Conservation (phyloP, 2,113 vertebrate species). For the Trematocara stigmaticum region DNA sequence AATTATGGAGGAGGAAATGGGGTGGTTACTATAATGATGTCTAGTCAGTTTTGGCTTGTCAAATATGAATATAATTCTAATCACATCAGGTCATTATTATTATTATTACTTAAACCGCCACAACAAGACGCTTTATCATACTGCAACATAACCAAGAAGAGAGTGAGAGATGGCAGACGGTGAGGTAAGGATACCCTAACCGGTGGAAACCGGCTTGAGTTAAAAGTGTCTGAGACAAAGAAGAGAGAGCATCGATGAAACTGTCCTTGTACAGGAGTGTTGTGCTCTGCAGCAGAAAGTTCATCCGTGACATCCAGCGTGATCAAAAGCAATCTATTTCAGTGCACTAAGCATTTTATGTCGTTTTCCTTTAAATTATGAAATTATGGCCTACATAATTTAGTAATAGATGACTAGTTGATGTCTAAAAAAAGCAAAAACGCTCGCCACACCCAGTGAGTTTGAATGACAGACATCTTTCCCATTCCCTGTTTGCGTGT, state of each 20-base stretch:
- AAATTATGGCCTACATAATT: not conserved
- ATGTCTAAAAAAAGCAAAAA: not conserved
- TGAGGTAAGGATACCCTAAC: conserved; percentile 42
- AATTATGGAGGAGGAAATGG: not conserved
- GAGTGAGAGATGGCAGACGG: not conserved
- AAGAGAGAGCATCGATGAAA: not conserved
- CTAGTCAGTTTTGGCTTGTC: not conserved
- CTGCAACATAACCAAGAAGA: not conserved
- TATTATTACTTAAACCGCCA: not conserved
- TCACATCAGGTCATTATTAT: not conserved
- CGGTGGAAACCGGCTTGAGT: conserved; percentile 60
- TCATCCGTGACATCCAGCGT: not conserved
- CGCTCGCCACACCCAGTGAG: not conserved
- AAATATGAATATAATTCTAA: not conserved
- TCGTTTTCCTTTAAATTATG: not conserved
- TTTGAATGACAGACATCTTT: conserved; percentile 14
- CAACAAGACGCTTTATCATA: not conserved
- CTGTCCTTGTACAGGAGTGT: not conserved
- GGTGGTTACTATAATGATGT: not conserved
- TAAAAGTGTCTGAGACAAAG: conserved; percentile 8
- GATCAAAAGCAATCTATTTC: not conserved
- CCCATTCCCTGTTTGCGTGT: not conserved
- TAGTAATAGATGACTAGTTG: not conserved
- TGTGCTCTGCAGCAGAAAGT: not conserved
- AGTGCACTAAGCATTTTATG: not conserved